Evolutionary conservation across 2,113 vertebrate genomes (phyloP).

Genomic region (Oreochromis niloticus): DNA sequence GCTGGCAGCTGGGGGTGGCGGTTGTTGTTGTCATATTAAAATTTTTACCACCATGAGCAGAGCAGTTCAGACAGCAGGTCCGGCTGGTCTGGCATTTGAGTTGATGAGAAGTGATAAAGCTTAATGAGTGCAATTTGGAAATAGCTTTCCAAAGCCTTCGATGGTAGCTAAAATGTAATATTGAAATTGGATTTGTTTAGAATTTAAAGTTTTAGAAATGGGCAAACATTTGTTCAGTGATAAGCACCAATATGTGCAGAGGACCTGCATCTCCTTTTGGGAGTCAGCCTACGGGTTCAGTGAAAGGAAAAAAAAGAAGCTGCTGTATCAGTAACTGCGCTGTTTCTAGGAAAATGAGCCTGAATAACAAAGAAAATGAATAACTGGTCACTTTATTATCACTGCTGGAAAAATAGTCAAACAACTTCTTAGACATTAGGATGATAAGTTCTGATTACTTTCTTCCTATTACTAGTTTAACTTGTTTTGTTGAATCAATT

Average conservation of each 20-base stretch:
- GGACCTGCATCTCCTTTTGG: not conserved
- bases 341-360: not conserved
- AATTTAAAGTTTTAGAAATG: not conserved
- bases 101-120: constrained; percentile 37
- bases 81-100: constrained; percentile 14
- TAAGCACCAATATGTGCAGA: not conserved
- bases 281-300: not conserved
- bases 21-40: constrained; percentile 34
- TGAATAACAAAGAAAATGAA: not conserved
- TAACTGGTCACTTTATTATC: not conserved
- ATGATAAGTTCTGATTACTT: not conserved
- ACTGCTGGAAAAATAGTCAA: not conserved
- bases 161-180: not conserved
- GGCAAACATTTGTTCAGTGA: not conserved
- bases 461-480: not conserved
- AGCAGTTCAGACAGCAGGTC: constrained; percentile 9
- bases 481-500: not conserved
- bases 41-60: not conserved
- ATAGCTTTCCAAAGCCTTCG: not conserved
- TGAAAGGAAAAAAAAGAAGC: not conserved
- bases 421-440: not conserved
- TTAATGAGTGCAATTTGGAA: not conserved
- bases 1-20: constrained; percentile 20
- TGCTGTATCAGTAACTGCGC: not conserved
- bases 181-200: constrained; percentile 10